Percentiles rank a stretch among this genome's conserved stretches.
Evolutionary conservation across 1,140 invertebrate genomes (phyloP).

Genomic region (Zaprionus vittiger): DNA sequence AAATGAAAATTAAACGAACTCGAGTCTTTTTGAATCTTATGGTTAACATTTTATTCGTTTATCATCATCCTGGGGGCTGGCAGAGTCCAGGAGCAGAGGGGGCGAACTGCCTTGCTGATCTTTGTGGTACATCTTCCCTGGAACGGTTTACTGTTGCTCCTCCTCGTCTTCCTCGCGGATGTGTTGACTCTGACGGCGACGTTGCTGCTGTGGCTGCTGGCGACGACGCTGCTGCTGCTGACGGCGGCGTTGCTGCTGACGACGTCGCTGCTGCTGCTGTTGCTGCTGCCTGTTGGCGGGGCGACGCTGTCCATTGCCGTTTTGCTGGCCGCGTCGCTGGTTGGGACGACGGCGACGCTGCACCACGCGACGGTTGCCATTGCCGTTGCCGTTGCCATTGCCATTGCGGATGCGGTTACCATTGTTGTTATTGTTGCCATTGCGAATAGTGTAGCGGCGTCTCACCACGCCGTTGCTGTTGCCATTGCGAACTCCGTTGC

Average conservation of each 20-base stretch:
- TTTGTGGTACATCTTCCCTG: neutral
- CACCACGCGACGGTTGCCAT: slow-evolving; percentile 43
- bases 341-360: slow-evolving; percentile 49
- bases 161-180: slow-evolving; percentile 35
- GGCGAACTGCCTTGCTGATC: too few relatives aligned
- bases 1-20: neutral
- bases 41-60: slow-evolving; percentile 44
- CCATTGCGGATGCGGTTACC: slow-evolving; percentile 50
- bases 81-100: neutral
- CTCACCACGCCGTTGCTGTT: neutral
- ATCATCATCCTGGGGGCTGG: neutral
- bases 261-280: slow-evolving; percentile 45
- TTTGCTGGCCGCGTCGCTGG: slow-evolving; percentile 44
- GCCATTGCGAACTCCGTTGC: slow-evolving; percentile 1
- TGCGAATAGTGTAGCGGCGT: slow-evolving; percentile 7
- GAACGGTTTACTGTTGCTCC: neutral
- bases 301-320: slow-evolving; percentile 35
- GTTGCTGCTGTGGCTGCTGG: slow-evolving; percentile 28
- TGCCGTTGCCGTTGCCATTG: slow-evolving; percentile 17
- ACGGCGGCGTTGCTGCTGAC: slow-evolving; percentile 47
- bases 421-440: slow-evolving; percentile 13
- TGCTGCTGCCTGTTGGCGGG: slow-evolving; percentile 47
- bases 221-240: slow-evolving; percentile 24
- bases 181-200: slow-evolving; percentile 24
- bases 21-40: slow-evolving; percentile 5